Evolutionary conservation across 2,888 invertebrate species (phyloP).

Genomic region (Chesias legatella): DNA sequence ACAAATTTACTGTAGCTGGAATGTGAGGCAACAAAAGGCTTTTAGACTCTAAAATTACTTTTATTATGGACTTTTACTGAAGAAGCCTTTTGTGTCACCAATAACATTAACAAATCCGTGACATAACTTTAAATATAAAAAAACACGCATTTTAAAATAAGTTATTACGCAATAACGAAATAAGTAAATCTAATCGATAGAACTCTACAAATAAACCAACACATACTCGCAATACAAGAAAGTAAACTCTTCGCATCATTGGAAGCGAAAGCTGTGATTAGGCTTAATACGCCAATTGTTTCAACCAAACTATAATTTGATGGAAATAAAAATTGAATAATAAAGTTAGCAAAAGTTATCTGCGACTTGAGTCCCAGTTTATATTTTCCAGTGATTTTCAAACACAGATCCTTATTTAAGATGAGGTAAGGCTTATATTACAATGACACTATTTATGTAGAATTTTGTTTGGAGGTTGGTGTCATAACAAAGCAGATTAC

Average conservation of each 20-base stretch:
- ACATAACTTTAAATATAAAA: too few relatives aligned
- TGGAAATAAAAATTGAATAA: constrained; percentile 21
- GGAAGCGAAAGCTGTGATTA: constrained; percentile 19
- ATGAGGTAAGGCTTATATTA: constrained; percentile 8
- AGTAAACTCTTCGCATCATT: constrained; percentile 14
- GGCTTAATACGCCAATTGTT: constrained; percentile 25
- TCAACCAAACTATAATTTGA: constrained; percentile 22
- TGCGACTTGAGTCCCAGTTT: not conserved
- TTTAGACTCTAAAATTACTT: too few relatives aligned
- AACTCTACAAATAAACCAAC: too few relatives aligned
- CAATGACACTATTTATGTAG: not conserved
- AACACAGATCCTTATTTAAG: constrained; percentile 1
- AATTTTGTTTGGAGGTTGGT: not conserved
- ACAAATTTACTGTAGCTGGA: too few relatives aligned
- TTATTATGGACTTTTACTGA: too few relatives aligned
- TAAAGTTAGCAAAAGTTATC: constrained; percentile 19
- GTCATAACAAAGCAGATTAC: constrained; percentile 25
- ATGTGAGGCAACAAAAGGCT: too few relatives aligned
- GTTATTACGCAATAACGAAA: too few relatives aligned
- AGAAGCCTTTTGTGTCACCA: too few relatives aligned
- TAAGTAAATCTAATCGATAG: too few relatives aligned
- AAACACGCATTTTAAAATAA: too few relatives aligned
- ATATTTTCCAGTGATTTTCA: not conserved
- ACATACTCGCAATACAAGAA: not conserved
- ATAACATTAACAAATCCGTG: too few relatives aligned